These are phyloP conservation scores for Emydoidea blandingii DNA, from an alignment of 2,797 vertebrate species.

Conservation along the genomic window DNA sequence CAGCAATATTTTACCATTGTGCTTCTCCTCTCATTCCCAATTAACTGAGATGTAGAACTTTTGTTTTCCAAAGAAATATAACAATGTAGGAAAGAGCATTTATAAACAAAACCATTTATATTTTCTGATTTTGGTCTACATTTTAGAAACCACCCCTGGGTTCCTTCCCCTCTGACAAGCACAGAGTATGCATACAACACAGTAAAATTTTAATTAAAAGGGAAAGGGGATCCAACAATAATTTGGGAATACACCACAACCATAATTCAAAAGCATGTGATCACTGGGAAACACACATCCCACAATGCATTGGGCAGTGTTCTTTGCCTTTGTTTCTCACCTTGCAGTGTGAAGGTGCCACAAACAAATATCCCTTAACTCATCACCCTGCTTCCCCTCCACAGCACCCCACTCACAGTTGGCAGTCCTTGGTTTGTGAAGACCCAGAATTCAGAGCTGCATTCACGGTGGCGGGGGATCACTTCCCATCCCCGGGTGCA, in stretches of 20 bases:
- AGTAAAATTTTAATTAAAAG: not conserved
- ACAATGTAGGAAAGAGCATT: accelerated
- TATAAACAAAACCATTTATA: not conserved
- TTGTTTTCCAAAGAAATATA: not conserved
- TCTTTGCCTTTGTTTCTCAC: not conserved
- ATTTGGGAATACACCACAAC: not conserved
- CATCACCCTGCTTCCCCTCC: not conserved
- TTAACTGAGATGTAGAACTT: not conserved
- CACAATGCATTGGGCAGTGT: not conserved
- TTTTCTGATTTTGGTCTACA: not conserved
- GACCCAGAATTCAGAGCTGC: not conserved
- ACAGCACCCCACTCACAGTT: not conserved
- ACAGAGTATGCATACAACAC: not conserved
- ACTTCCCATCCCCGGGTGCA: not conserved
- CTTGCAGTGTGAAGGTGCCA: not conserved
- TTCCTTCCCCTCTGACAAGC: not conserved
- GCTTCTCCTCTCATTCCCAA: not conserved
- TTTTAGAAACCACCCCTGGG: not conserved
- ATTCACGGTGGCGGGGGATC: not conserved
- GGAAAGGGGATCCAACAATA: not conserved
- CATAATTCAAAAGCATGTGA: not conserved
- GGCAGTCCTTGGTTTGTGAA: not conserved
- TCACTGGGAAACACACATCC: not conserved
- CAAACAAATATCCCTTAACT: not conserved
- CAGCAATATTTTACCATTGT: not conserved